phyloP scores from a whole-genome alignment of 2,797 vertebrate genomes.

The Oophaga sylvatica region DNA sequence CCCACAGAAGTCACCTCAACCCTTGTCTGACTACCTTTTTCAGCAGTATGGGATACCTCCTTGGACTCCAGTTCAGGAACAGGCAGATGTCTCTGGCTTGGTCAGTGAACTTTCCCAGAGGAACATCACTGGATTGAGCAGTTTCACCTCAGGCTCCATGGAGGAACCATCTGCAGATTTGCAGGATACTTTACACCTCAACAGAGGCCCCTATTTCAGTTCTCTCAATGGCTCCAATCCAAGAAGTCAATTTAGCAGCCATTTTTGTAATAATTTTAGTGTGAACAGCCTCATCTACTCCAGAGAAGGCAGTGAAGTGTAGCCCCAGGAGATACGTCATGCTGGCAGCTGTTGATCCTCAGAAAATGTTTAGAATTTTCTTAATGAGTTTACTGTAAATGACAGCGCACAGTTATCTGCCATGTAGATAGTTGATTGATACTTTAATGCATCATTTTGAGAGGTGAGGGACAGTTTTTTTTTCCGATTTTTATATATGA shows the following conservation, averaged over 20 bases:
- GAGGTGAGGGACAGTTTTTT: no score
- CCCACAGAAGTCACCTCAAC: conserved; percentile 74
- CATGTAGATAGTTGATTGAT: no score
- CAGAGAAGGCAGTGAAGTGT: conserved; percentile 89
- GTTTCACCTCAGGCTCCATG: conserved; percentile 75
- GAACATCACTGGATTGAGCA: conserved; percentile 85
- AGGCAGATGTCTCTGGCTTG: no score
- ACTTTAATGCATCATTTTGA: no score
- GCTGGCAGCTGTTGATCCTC: no score
- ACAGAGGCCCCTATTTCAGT: conserved; percentile 85
- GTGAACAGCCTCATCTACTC: conserved; percentile 95
- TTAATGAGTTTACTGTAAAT: no score
- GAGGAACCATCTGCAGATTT: conserved; percentile 67
- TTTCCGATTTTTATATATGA: no score
- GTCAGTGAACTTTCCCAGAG: conserved; percentile 83
- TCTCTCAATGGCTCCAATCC: conserved; percentile 75
- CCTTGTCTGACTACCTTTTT: conserved; percentile 92
- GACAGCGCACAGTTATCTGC: no score
- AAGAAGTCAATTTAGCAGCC: conserved; percentile 83
- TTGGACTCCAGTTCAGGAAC: conserved; percentile 73
- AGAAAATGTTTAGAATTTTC: no score
- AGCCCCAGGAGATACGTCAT: conserved; percentile 59
- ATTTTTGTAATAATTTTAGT: conserved; percentile 95
- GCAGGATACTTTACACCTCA: conserved; percentile 72
- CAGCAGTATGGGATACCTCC: conserved; percentile 83